Evolutionary conservation across 2,113 vertebrate genomes (phyloP), one percentile per base, ranked within the genome.

Genomic region (Prietella phreatophila): DNA sequence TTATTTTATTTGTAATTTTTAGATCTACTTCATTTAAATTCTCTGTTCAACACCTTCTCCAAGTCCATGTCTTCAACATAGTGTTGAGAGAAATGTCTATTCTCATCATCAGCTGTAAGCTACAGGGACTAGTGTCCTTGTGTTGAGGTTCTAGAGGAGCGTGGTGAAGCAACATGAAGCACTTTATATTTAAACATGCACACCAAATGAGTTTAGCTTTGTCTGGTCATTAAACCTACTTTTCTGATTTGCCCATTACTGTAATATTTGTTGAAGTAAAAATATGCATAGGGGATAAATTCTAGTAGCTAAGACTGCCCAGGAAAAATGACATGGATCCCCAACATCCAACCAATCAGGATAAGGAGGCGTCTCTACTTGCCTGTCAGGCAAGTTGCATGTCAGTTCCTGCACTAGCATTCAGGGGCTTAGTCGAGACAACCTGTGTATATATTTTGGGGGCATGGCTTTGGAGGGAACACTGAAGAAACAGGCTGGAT

Each of bases 51-150:
- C 75, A 79, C 75, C 13, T 53, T 76, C 84, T 73, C 85, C 42
- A 89, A 92, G 89, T 90, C 20, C 42, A 42, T 55, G 20, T 36
- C 88, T 71, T 58, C 19, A 60, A 73, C 42, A 27, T n/a, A 13
- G 36, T 76, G 20, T 76, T 8, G n/a, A 19, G 4, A 33, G 5
- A 33, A 19, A 17, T 33, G 30, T 69, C 27, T 9, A 63, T 27
- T 27, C 61, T 63, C 10, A 65, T n/a, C 61, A n/a, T 15, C 13
- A 56, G 55, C 55, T 56, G 63, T 61, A 9, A 61, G 11, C 5
- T 69, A 65, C 61, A 65, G 27, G 3, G n/a, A n/a, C n/a, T n/a
- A n/a, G n/a, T n/a, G n/a, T n/a, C n/a, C n/a, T n/a, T n/a, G n/a
- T n/a, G n/a, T n/a, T n/a, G 22, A 76, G 42, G 42, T 76, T 76